Conservation (phyloP, 2,888 invertebrate genomes). For the Hemithea aestivaria region DNA sequence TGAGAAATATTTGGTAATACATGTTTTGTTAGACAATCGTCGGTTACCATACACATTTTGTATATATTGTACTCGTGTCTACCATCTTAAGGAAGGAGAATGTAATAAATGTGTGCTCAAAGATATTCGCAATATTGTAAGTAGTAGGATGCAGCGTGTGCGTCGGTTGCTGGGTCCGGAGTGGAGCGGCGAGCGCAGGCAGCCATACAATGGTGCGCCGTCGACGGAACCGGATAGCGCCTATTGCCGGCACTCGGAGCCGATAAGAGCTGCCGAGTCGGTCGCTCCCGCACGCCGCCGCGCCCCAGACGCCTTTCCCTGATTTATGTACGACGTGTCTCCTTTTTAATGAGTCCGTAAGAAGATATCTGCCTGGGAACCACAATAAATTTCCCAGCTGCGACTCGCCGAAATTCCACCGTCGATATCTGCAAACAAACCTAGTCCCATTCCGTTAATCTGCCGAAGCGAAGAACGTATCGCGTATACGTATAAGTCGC, state of each 20-base stretch:
- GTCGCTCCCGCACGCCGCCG: conserved; percentile 39
- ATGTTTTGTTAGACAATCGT: too few species aligned
- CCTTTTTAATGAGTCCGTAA: conserved; percentile 79
- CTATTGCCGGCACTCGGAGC: conserved; percentile 70
- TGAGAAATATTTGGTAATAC: too few species aligned
- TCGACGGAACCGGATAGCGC: conserved; percentile 76
- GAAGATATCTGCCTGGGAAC: conserved; percentile 73
- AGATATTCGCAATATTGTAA: too few species aligned
- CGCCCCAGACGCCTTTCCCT: conserved; percentile 53
- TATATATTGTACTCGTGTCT: too few species aligned
- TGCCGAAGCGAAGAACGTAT: conserved; percentile 65
- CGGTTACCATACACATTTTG: too few species aligned
- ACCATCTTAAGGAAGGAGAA: too few species aligned
- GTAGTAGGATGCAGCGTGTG: too few species aligned
- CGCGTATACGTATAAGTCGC: conserved; percentile 73
- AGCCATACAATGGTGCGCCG: conserved; percentile 56
- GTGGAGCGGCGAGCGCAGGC: conserved; percentile 43
- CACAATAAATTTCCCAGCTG: conserved; percentile 71
- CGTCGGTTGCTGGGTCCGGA: too few species aligned
- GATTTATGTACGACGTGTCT: conserved; percentile 78
- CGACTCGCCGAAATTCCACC: conserved; percentile 69
- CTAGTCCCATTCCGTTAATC: conserved; percentile 65
- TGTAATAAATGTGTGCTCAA: too few species aligned
- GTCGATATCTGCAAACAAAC: conserved; percentile 76
- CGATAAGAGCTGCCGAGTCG: conserved; percentile 61